A percentile compares a stretch with the other conserved stretches of the same genome.
Conservation (phyloP, 2,797 vertebrate genomes). For the Neopelma chrysocephalum region DNA sequence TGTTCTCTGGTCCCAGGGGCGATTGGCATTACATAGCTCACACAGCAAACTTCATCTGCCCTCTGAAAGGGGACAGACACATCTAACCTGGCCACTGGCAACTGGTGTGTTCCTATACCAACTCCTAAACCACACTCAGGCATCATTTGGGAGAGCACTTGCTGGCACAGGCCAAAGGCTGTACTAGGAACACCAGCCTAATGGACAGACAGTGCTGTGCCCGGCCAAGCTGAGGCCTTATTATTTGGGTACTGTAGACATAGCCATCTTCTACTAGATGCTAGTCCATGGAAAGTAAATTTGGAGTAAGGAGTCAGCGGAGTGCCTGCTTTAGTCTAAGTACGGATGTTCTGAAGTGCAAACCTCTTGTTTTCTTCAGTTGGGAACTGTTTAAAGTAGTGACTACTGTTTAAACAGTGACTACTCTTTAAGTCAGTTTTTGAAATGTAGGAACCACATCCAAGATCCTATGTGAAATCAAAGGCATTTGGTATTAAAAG, state of each 20-base stretch:
- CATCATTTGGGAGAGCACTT: not conserved
- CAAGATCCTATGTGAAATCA: not conserved
- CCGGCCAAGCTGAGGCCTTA: not conserved
- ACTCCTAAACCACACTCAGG: not conserved
- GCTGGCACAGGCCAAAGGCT: not conserved
- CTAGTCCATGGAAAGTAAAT: not conserved
- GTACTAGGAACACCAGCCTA: not conserved
- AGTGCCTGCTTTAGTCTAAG: not conserved
- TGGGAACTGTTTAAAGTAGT: not conserved
- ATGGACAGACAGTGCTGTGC: not conserved
- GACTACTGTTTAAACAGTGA: not conserved
- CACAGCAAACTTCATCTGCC: not conserved
- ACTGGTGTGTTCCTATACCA: fast-evolving
- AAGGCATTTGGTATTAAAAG: not conserved
- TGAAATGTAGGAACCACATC: not conserved
- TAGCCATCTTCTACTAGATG: not conserved
- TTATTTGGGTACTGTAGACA: fast-evolving
- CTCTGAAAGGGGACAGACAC: not conserved
- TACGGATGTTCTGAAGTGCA: not conserved
- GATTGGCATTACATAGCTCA: not conserved
- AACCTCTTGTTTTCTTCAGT: not conserved
- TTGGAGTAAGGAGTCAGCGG: not conserved
- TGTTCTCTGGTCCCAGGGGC: not conserved
- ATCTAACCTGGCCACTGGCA: not conserved
- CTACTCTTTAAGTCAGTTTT: not conserved